Percentiles rank a stretch among this genome's conserved stretches.
Conservation (phyloP, 1,140 invertebrate genomes). For the Zophobas morio region DNA sequence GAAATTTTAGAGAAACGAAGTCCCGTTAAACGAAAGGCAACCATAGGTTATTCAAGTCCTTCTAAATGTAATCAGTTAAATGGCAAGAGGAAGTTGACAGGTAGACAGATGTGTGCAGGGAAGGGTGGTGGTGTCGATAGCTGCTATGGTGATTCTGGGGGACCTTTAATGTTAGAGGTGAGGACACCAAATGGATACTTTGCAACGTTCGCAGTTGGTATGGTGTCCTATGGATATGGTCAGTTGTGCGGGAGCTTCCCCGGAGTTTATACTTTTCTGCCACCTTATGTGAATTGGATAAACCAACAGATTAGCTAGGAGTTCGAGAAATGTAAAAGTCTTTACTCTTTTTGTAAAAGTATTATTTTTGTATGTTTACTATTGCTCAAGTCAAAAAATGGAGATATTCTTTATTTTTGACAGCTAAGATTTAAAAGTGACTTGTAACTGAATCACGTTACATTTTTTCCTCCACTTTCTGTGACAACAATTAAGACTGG, state of each 20-base stretch:
- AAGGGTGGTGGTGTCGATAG: slow-evolving; percentile 67
- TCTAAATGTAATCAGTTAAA: slow-evolving; percentile 49
- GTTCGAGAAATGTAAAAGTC: not conserved
- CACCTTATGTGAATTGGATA: slow-evolving; percentile 73
- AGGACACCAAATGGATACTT: slow-evolving; percentile 42
- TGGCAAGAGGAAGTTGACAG: slow-evolving; percentile 30
- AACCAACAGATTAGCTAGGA: slow-evolving; percentile 30
- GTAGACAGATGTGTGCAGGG: slow-evolving; percentile 68
- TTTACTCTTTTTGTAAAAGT: too few relatives aligned
- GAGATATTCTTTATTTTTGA: too few relatives aligned
- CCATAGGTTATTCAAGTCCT: slow-evolving; percentile 44
- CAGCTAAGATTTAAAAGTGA: too few relatives aligned
- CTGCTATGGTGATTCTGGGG: slow-evolving; percentile 74
- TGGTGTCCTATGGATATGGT: slow-evolving; percentile 74
- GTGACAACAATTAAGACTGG: too few relatives aligned
- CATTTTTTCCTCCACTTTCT: too few relatives aligned
- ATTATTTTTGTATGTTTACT: too few relatives aligned
- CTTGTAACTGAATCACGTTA: too few relatives aligned
- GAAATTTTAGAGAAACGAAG: slow-evolving; percentile 42
- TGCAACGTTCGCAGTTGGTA: slow-evolving; percentile 65
- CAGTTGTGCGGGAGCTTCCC: slow-evolving; percentile 69
- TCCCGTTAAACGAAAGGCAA: slow-evolving; percentile 56
- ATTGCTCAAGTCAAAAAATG: too few relatives aligned
- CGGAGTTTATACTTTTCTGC: slow-evolving; percentile 74
- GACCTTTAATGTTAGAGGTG: slow-evolving; percentile 70